A percentile compares a stretch with the other conserved stretches of the same genome.
These are phyloP conservation scores for Lytechinus variegatus DNA, from an alignment of 35 echinoderm and acorn worm species.

Conservation along the genomic window DNA sequence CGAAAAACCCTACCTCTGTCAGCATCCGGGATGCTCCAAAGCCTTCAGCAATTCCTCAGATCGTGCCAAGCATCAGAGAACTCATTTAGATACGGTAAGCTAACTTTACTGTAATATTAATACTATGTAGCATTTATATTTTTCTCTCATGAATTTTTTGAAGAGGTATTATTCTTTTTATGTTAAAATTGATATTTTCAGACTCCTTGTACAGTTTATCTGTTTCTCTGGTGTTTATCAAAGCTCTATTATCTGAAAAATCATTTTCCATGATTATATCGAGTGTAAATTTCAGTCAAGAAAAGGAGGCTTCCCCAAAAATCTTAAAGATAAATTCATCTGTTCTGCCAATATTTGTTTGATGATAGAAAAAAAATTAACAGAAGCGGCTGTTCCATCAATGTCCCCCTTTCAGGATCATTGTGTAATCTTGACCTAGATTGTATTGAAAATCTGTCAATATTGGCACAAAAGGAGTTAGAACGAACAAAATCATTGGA, in stretches of 20 bases:
- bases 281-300: too few species aligned
- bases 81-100: constrained; percentile 98
- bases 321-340: too few species aligned
- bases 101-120: too few species aligned
- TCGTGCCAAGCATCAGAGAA: constrained; percentile 96
- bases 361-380: not conserved
- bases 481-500: not conserved
- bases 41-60: constrained; percentile 99
- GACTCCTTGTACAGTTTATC: too few species aligned
- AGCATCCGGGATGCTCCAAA: constrained; percentile 93
- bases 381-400: not conserved
- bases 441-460: not conserved
- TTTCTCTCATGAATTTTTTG: too few species aligned
- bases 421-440: not conserved
- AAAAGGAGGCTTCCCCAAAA: too few species aligned
- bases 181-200: too few species aligned
- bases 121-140: too few species aligned
- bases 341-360: not conserved
- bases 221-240: too few species aligned
- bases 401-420: not conserved
- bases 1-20: constrained; percentile 95
- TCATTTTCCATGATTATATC: too few species aligned
- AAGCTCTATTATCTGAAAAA: too few species aligned
- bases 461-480: not conserved
- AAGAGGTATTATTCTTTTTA: too few species aligned